These are phyloP conservation scores for Agraylea sexmaculata DNA, from an alignment of 1,140 invertebrate genomes.

Conservation along the genomic window DNA sequence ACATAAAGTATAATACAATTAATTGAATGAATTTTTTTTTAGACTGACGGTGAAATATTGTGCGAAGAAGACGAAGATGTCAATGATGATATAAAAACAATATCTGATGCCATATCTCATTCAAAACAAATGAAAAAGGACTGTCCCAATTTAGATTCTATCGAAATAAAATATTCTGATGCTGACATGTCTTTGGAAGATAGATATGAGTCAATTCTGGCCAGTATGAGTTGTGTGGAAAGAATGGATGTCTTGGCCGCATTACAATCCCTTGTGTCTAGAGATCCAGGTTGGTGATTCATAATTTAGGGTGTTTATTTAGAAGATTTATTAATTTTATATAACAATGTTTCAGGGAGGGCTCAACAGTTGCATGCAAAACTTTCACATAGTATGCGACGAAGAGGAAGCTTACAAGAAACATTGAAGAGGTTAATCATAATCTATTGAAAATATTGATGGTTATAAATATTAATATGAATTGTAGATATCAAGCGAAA, in stretches of 20 bases:
- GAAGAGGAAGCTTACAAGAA: constrained; percentile 64
- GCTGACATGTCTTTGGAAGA: constrained; percentile 41
- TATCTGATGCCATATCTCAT: constrained; percentile 3
- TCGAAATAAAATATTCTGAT: constrained; percentile 28
- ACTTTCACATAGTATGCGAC: constrained; percentile 77
- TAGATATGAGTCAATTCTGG: constrained; percentile 58
- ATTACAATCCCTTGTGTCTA: constrained; percentile 60
- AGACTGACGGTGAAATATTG: constrained; percentile 55
- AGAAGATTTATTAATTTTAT: background rate
- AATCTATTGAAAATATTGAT: background rate
- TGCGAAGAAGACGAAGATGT: constrained; percentile 43
- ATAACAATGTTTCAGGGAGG: constrained; percentile 43
- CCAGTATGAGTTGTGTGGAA: constrained; percentile 68
- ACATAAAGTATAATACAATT: constrained; percentile 4
- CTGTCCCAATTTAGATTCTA: constrained; percentile 16
- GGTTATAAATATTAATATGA: background rate
- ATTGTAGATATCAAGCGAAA: constrained; percentile 65
- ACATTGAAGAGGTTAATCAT: constrained; percentile 42
- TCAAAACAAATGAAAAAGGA: constrained; percentile 11
- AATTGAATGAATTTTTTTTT: constrained; percentile 9
- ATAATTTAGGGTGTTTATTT: constrained; percentile 2
- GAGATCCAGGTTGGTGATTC: constrained; percentile 51
- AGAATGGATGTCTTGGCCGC: constrained; percentile 64
- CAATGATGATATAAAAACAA: constrained; percentile 11
- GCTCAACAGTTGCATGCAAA: constrained; percentile 88